Evolutionary conservation across 1,140 invertebrate genomes (phyloP).

Genomic region (Brachionus koreanus): DNA sequence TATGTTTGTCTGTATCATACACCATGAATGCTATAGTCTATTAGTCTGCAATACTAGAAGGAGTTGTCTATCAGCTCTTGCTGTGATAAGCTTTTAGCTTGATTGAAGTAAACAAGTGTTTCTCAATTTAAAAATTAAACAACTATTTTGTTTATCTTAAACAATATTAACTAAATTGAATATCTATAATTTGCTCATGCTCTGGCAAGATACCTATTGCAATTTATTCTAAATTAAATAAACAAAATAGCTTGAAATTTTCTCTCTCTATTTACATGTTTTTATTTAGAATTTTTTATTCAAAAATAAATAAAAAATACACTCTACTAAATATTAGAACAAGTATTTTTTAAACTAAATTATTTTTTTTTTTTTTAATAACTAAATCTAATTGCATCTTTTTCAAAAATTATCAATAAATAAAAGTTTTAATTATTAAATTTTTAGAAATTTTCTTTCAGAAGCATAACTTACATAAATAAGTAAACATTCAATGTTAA

Average conservation of each 20-base stretch:
- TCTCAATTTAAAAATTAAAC: neutral
- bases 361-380: too few relatives aligned
- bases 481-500: too few relatives aligned
- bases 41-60: neutral
- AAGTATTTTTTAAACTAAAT: too few relatives aligned
- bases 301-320: too few relatives aligned
- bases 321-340: too few relatives aligned
- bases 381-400: too few relatives aligned
- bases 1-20: neutral
- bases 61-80: neutral
- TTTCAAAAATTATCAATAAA: too few relatives aligned
- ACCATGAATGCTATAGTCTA: neutral
- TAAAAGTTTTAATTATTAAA: too few relatives aligned
- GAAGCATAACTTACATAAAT: too few relatives aligned
- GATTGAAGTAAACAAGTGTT: constrained; percentile 2
- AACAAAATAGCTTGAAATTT: neutral
- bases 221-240: neutral
- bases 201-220: neutral
- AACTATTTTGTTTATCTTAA: neutral
- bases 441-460: too few relatives aligned
- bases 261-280: too few relatives aligned
- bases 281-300: too few relatives aligned
- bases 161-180: neutral
- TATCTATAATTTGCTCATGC: neutral
- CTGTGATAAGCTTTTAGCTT: constrained; percentile 24